Evolutionary conservation across 2,113 vertebrate species (phyloP), one percentile per base, ranked within the genome.

Genomic region (Micromys minutus): DNA sequence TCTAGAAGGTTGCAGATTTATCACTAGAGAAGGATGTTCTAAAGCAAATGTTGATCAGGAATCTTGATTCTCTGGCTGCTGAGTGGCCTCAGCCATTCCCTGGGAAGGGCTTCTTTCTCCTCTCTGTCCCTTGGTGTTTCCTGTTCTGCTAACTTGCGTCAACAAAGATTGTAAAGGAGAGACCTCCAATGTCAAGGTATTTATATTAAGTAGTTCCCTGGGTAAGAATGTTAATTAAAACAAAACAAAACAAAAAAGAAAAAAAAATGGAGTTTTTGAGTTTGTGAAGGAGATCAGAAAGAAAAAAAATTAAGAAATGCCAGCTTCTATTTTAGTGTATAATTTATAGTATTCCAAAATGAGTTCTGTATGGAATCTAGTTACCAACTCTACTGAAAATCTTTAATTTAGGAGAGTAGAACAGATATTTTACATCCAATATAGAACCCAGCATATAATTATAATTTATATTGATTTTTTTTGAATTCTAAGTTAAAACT

Each of bases 281-380:
- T 92, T 96, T 83, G 22, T 87, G 29, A 79, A 26, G 71, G 71
- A 91, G 84, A 63, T 72, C 71, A 72, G 71, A 94, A 94, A 19
- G 15, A 71, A 92, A 88, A 91, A 85, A 80, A 94, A 91, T 80
- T 52, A 52, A 92, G 75, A 95, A 93, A 95, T 96, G 31, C 17
- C 65, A 91, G 4, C 67, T 92, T 96, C 91, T 85, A 83, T 92
- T 96, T 93, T 31, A 88, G 55, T 87, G 36, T 91, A 67, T 91
- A 89, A 95, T 92, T 94, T 89, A 59, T 45, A 91, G 71, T 69
- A 61, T 96, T 89, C 75, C 57, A 95, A 93, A 97, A 71, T 95
- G 72, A 86, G 76, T 93, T 95, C 92, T 96, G 69, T 94, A 21
- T 87, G 77, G 45, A 80, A 83, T 79, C 16, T 85, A 74, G 81